Percentiles rank a stretch among this genome's conserved stretches.
Conservation (phyloP, 1,140 invertebrate genomes). For the Saccostrea echinata region DNA sequence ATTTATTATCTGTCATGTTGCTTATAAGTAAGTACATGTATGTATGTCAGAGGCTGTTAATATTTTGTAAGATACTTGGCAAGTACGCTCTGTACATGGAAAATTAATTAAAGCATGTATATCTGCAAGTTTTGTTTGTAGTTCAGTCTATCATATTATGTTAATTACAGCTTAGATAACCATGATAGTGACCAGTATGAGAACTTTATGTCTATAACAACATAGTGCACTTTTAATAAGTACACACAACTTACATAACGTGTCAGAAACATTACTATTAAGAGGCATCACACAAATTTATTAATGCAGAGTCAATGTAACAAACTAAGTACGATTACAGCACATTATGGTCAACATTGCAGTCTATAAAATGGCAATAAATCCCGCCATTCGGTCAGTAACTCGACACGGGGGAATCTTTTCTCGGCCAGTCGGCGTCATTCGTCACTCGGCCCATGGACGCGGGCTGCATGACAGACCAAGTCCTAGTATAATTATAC, state of each 20-base stretch:
- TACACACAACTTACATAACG: background rate
- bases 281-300: background rate
- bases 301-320: background rate
- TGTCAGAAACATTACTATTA: background rate
- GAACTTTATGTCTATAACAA: background rate
- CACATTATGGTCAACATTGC: background rate
- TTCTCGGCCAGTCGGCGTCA: background rate
- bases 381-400: background rate
- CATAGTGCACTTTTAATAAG: background rate
- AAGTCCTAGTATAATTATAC: background rate
- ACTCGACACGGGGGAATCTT: background rate
- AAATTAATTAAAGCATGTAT: conserved; percentile 12
- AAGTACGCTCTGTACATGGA: background rate
- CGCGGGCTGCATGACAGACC: background rate
- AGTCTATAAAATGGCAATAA: background rate
- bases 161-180: background rate
- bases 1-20: conserved; percentile 33
- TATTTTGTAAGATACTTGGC: background rate
- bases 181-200: no score
- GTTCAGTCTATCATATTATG: background rate
- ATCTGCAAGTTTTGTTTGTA: background rate
- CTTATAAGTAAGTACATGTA: background rate
- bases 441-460: background rate
- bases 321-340: background rate
- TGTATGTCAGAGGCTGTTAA: background rate